phyloP scores from a whole-genome alignment of 35 echinoderm and acorn worm genomes.

The Anneissia japonica region DNA sequence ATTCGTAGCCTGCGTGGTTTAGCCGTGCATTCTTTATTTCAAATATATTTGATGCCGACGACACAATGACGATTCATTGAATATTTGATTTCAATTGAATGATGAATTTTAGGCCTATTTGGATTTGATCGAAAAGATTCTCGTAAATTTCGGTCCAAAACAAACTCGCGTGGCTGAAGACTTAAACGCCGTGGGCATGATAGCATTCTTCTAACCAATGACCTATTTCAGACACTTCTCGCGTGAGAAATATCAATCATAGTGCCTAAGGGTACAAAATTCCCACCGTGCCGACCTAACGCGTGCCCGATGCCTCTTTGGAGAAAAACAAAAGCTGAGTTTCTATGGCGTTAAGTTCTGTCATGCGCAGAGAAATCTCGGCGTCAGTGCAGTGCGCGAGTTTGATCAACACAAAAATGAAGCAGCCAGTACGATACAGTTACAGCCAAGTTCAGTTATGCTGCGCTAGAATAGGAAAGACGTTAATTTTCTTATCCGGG shows the following conservation, averaged over 20 bases:
- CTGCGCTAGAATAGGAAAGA: not conserved
- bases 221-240: not conserved
- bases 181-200: not conserved
- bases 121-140: no score
- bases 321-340: not conserved
- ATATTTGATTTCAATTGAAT: no score
- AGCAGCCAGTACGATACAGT: not conserved
- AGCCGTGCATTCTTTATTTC: no score
- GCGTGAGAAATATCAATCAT: not conserved
- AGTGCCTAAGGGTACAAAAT: not conserved
- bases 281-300: not conserved
- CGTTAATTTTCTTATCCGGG: not conserved
- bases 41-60: no score
- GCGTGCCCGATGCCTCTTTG: not conserved
- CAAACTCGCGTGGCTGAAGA: not conserved
- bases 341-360: not conserved
- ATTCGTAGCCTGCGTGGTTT: no score
- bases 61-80: no score
- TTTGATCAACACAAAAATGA: not conserved
- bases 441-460: not conserved
- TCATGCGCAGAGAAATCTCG: not conserved
- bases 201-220: not conserved
- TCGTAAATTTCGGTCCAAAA: not conserved
- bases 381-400: not conserved
- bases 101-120: no score